A percentile compares a stretch with the other conserved stretches of the same genome.
phyloP scores from a whole-genome alignment of 2,888 invertebrate species.

The Pollenia griseotomentosa region DNA sequence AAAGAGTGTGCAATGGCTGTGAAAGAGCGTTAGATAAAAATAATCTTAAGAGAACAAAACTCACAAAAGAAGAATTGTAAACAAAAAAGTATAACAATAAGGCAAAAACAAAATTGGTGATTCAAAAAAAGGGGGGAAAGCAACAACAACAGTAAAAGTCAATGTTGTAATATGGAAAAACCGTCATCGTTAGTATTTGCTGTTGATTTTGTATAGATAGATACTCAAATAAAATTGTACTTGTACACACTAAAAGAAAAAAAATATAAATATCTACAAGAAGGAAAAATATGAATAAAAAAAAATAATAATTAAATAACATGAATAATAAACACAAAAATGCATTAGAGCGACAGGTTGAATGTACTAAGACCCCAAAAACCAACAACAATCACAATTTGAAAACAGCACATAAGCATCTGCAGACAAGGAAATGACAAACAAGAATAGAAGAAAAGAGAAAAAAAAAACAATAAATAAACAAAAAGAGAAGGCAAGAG shows the following conservation, averaged over 20 bases:
- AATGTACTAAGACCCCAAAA: conserved; percentile 68
- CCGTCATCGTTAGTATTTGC: conserved; percentile 55
- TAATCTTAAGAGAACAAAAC: conserved; percentile 3
- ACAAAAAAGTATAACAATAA: conserved; percentile 7
- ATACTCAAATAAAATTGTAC: conserved; percentile 35
- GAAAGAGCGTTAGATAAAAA: conserved; percentile 22
- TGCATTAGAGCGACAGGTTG: conserved; percentile 73
- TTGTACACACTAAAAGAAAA: conserved; percentile 15
- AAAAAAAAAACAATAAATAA: background rate
- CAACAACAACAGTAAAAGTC: conserved; percentile 53
- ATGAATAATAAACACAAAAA: conserved; percentile 68
- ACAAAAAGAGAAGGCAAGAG: background rate
- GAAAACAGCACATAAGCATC: conserved; percentile 34
- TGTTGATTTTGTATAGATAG: background rate
- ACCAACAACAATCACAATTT: conserved; percentile 41
- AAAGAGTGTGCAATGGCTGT: background rate
- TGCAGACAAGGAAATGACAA: conserved; percentile 62
- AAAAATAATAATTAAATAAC: background rate
- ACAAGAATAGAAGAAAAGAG: conserved; percentile 40
- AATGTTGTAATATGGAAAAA: conserved; percentile 65
- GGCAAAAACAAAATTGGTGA: conserved; percentile 4
- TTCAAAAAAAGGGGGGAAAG: background rate
- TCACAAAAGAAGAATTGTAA: conserved; percentile 20
- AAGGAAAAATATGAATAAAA: background rate
- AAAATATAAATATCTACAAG: conserved; percentile 7